Base-by-base conservation (phyloP, 2,888 invertebrate genomes). In the Trichopria drosophilae region DNA sequence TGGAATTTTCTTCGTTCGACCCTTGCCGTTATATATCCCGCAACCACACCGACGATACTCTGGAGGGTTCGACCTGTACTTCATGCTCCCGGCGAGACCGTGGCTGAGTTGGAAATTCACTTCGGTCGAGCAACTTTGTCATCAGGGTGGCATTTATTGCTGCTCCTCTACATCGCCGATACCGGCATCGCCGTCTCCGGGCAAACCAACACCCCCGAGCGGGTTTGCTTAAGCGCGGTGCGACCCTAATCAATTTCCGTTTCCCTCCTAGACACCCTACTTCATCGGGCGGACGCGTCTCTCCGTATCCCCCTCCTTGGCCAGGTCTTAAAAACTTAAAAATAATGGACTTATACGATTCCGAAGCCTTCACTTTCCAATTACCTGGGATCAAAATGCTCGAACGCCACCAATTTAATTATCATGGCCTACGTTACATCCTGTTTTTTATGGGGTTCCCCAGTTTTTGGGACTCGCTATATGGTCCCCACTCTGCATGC, bases 141-240 rank as follows among this genome's bases (percentile, higher is more conserved):
- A 57, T 59, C 47, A 29, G 50, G 32, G 34, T 55, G 61, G 56
- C 60, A 55, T 61, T 61, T 60, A 60, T 60, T 59, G 58, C 54
- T 37, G 34, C 29, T 31, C 24, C 40, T 53, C 24, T 23, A 28
- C 43, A 40, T 23, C 44, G 16, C 47, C 26, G 24, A 22, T 46
- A 15, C 32, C 24, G 34, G 16, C 57, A 41, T 43, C 31, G 26
- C 51, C 42, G 42, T 42, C 32, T 39, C 40, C 24, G 44, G 10
- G 28, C 45, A 24, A 51, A 34, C 44, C 29, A 39, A 44, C 44
- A 36, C 37, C 47, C 45, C 51, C 50, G 31, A 50, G 44, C 51
- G 43, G 49, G 3, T 13, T 29, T 29, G 15, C 48, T 41, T 41
- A 42, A 42, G 48, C 39, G 13, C 45, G 41, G 42, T 52, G 45